Evolutionary conservation across 2,113 vertebrate species (phyloP).

Genomic region (Dascyllus trimaculatus): DNA sequence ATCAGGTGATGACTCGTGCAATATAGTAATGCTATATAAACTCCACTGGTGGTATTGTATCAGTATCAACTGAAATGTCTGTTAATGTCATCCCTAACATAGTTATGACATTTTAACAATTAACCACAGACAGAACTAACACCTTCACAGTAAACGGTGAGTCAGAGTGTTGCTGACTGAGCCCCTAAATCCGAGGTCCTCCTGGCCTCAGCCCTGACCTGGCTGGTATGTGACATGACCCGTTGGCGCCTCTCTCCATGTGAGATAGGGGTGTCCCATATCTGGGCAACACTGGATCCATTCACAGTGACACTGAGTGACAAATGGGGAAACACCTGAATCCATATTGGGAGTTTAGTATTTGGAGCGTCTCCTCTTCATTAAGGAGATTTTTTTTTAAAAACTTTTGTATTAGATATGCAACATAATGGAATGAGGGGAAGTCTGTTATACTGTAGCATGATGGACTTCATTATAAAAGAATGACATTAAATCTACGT

Average conservation of each 20-base stretch:
- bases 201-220: slow-evolving; percentile 78
- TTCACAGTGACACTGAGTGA: slow-evolving; percentile 13
- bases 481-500: background rate
- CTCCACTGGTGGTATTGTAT: background rate
- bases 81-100: background rate
- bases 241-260: slow-evolving; percentile 53
- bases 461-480: slow-evolving; percentile 13
- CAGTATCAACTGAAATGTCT: background rate
- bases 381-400: too few species aligned
- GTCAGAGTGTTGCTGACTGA: slow-evolving; percentile 30
- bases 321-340: slow-evolving; percentile 52
- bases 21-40: too few species aligned
- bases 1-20: too few species aligned
- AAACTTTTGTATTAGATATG: background rate
- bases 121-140: slow-evolving; percentile 26
- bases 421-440: background rate
- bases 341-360: slow-evolving; percentile 26
- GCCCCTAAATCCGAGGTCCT: slow-evolving; percentile 43
- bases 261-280: slow-evolving; percentile 70
- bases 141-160: slow-evolving; percentile 40
- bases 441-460: background rate
- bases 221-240: slow-evolving; percentile 80
- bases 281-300: slow-evolving; percentile 55
- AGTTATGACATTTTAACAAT: background rate
- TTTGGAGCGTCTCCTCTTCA: background rate